These are phyloP conservation scores for Phoxinus phoxinus DNA, from an alignment of 2,113 vertebrate genomes.

Conservation along the genomic window DNA sequence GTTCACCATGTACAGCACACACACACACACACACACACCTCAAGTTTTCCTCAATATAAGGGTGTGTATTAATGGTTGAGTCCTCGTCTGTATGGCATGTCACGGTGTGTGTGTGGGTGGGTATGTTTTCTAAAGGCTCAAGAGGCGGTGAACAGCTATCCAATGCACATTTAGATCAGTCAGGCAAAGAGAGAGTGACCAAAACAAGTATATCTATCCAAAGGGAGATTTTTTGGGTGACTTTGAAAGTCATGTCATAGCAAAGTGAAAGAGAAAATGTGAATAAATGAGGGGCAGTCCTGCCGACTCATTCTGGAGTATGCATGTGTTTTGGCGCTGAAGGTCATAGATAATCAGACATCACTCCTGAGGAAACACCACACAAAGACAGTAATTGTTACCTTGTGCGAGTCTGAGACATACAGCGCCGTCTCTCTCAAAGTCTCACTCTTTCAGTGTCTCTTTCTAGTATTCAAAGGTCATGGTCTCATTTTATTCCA, in stretches of 20 bases:
- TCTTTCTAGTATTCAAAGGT: slow-evolving; percentile 44
- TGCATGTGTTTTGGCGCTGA: background rate
- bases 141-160: background rate
- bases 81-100: background rate
- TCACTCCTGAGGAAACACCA: slow-evolving; percentile 31
- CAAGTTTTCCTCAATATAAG: too few species aligned
- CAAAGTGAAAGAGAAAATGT: slow-evolving; percentile 14
- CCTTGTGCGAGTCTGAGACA: background rate
- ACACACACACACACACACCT: too few species aligned
- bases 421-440: background rate
- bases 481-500: background rate
- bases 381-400: slow-evolving; percentile 43
- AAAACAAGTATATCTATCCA: background rate
- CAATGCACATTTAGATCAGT: background rate
- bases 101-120: background rate
- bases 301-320: slow-evolving; percentile 5
- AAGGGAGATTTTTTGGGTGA: background rate
- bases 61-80: too few species aligned
- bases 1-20: too few species aligned
- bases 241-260: slow-evolving; percentile 1
- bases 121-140: background rate
- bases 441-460: slow-evolving; percentile 18
- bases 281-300: slow-evolving; percentile 11
- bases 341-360: slow-evolving; percentile 35
- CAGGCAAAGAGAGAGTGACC: background rate